These are phyloP conservation scores for Ooceraea biroi DNA, from an alignment of 1,140 invertebrate genomes.

Conservation along the genomic window DNA sequence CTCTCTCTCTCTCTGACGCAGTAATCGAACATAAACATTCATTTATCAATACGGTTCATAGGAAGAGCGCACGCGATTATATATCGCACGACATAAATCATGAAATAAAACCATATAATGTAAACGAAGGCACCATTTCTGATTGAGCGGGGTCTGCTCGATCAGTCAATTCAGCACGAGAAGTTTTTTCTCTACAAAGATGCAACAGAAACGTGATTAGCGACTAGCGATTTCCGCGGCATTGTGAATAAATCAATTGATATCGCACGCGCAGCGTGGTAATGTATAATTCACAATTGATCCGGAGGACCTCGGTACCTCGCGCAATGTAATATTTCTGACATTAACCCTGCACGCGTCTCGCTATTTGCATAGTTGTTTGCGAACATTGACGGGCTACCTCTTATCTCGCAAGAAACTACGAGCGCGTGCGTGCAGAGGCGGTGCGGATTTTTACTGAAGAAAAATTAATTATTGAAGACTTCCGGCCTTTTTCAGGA, in stretches of 20 bases:
- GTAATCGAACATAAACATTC: background rate
- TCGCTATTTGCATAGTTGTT: conserved; percentile 12
- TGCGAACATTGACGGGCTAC: background rate
- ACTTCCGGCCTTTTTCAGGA: too few species aligned
- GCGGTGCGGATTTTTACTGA: too few species aligned
- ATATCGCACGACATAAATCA: background rate
- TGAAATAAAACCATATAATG: background rate
- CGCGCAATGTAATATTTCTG: conserved; percentile 9
- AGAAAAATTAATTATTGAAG: too few species aligned
- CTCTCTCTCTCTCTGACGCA: too few species aligned
- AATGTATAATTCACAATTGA: conserved; percentile 10
- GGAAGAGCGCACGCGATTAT: background rate
- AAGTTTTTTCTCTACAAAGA: background rate
- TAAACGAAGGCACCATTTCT: background rate
- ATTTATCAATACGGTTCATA: background rate
- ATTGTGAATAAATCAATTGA: background rate
- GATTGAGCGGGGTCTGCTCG: background rate
- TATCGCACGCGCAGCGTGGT: background rate
- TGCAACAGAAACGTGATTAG: background rate
- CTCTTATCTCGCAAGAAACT: background rate
- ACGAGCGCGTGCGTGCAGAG: too few species aligned
- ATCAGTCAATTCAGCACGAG: background rate
- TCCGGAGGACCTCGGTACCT: background rate
- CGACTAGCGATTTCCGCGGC: background rate
- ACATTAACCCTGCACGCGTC: background rate